Conservation (phyloP, 2,797 vertebrate species). For the Danio choprae region DNA sequence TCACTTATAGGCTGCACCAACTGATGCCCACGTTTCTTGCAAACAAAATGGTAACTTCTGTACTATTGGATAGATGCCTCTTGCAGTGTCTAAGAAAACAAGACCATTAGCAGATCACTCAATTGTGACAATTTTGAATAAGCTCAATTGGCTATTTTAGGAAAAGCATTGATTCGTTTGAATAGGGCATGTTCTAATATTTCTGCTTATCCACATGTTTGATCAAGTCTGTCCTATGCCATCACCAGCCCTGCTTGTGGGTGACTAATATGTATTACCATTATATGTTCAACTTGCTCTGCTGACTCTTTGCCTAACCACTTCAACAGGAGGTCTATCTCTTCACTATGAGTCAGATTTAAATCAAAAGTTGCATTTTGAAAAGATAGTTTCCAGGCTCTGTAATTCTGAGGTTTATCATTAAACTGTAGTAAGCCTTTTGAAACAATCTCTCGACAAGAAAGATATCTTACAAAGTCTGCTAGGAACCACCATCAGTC, state of each 20-base stretch:
- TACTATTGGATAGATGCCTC: not conserved
- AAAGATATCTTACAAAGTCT: constrained; percentile 56
- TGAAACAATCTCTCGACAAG: constrained; percentile 42
- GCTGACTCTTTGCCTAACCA: constrained; percentile 60
- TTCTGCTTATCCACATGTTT: constrained; percentile 51
- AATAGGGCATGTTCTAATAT: constrained; percentile 48
- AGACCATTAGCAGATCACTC: constrained; percentile 52
- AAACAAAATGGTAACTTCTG: constrained; percentile 1
- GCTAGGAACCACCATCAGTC: too few relatives aligned
- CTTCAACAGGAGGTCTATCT: constrained; percentile 55
- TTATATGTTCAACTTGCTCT: constrained; percentile 58
- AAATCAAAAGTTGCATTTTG: constrained; percentile 23
- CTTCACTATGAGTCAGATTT: constrained; percentile 41
- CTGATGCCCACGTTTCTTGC: constrained; percentile 51
- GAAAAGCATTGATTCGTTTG: constrained; percentile 48
- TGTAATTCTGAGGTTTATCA: constrained; percentile 56
- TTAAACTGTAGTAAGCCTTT: constrained; percentile 56
- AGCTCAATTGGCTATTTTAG: constrained; percentile 45
- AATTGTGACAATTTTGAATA: constrained; percentile 40
- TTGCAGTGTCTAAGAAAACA: constrained; percentile 54
- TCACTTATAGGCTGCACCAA: constrained; percentile 46
- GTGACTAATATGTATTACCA: constrained; percentile 52
- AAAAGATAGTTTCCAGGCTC: constrained; percentile 56
- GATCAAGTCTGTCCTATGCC: constrained; percentile 52
- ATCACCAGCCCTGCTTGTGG: constrained; percentile 45